Evolutionary conservation across 2,888 invertebrate species (phyloP).

Genomic region (Drosophila atripex): DNA sequence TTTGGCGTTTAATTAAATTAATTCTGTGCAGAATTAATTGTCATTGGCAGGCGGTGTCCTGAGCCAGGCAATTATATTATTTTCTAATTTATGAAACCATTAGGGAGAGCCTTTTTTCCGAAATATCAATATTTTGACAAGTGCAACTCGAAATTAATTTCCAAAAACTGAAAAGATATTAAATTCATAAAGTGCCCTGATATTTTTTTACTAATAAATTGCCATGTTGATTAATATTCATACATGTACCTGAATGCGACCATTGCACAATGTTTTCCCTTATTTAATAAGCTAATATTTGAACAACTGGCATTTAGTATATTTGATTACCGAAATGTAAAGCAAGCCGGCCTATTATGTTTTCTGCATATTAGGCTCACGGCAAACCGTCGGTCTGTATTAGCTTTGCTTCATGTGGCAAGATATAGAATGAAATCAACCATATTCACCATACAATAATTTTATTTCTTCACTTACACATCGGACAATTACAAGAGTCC

Average conservation of each 20-base stretch:
- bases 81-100: slow-evolving; percentile 2
- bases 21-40: slow-evolving; percentile 70
- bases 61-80: neutral
- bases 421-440: neutral
- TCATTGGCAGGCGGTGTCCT: slow-evolving; percentile 52
- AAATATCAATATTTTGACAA: neutral
- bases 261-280: neutral
- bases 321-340: neutral
- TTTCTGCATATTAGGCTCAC: neutral
- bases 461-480: slow-evolving; percentile 5
- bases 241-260: too few species aligned
- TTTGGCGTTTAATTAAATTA: slow-evolving; percentile 80
- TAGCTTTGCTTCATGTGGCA: neutral
- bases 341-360: neutral
- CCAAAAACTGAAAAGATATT: slow-evolving; percentile 1
- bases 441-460: neutral
- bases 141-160: neutral
- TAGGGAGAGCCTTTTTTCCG: neutral
- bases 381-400: neutral
- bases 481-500: neutral
- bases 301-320: neutral
- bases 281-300: neutral
- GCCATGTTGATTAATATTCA: neutral
- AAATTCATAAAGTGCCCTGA: neutral
- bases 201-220: neutral